Evolutionary conservation across 92 coral and sea anemone genomes (phyloP).

Genomic region (Epizoanthus scotinus): DNA sequence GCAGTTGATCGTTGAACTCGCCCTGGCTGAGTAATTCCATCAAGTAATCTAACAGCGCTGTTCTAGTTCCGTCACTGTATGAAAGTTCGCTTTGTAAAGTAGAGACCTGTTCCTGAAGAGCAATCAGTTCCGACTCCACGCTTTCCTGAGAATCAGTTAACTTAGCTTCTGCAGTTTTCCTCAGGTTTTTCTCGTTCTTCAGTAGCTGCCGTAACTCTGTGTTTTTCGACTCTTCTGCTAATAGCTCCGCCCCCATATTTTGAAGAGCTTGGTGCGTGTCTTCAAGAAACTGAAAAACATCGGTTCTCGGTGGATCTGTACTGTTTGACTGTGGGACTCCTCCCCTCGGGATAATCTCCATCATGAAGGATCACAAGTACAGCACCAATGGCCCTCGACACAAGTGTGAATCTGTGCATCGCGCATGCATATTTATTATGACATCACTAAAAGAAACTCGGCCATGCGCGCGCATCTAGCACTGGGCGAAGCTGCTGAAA

Average conservation of each 20-base stretch:
- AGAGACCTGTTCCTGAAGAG: not conserved
- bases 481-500: too few species aligned
- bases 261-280: conserved; percentile 29
- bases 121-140: not conserved
- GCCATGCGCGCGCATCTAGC: not conserved
- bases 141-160: not conserved
- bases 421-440: conserved; percentile 1
- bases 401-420: not conserved
- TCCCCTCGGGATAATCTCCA: conserved; percentile 38
- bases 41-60: conserved; percentile 16
- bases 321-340: not conserved
- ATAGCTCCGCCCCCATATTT: conserved; percentile 17
- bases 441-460: conserved; percentile 3
- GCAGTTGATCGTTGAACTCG: not conserved
- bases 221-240: conserved; percentile 20
- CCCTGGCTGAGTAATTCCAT: not conserved
- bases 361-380: not conserved
- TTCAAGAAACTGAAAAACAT: conserved; percentile 21
- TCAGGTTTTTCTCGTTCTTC: conserved; percentile 32
- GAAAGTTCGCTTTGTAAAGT: conserved; percentile 5
- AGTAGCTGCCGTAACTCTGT: conserved; percentile 28
- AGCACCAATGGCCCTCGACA: not conserved
- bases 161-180: conserved; percentile 28
- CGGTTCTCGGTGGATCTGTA: not conserved
- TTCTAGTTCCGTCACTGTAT: not conserved